Base-by-base conservation (phyloP, 2,113 vertebrate species). In the Hymenochirus boettgeri region DNA sequence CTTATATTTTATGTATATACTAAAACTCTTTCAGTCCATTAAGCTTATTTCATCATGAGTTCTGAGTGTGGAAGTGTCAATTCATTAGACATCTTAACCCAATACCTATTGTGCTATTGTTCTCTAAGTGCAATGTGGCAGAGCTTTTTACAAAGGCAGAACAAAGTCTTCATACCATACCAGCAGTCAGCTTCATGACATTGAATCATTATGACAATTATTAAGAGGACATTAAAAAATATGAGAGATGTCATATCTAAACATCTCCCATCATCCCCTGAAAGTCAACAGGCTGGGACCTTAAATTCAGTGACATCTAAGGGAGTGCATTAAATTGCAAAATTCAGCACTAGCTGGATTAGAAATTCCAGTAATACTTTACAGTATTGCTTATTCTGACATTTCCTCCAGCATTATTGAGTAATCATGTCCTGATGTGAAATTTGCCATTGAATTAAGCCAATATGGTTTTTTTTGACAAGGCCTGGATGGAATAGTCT, bases 331-430 rank as follows among this genome's bases (percentile, higher is more conserved):
- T 10, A 31, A 13, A 13, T 42, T 13, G 2, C 15, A 42, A 31
- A 5, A 15, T 42, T 17, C 15, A 15, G 39, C 11, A n/a, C 13
- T 15, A 2, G 15, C n/a, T 42, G 15, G 5, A 15, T 42, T 13
- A 17, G 15, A 3, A 15, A 2, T 31, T 10, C 5, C 29, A 31
- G 29, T n/a, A n/a, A n/a, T n/a, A n/a, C n/a, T n/a, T n/a, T n/a
- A 7, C 33, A 35, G 33, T 13, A 35, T 9, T 3, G 10, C 17
- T 18, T 42, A 15, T 5, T 42, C 37, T 12, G 1, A 26, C 10
- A 2, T 63, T 10, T 27, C 31, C 48, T 53, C 35, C 48, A 62
- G 47, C 60, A 17, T 62, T 33, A 55, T 63, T 55, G 24, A 63
- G 54, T 19, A 35, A 57, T 37, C 25, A 42, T 9, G 24, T 45